Evolutionary conservation across 2,113 vertebrate species (phyloP), one percentile per base, ranked within the genome.

Genomic region (Atractosteus spatula): DNA sequence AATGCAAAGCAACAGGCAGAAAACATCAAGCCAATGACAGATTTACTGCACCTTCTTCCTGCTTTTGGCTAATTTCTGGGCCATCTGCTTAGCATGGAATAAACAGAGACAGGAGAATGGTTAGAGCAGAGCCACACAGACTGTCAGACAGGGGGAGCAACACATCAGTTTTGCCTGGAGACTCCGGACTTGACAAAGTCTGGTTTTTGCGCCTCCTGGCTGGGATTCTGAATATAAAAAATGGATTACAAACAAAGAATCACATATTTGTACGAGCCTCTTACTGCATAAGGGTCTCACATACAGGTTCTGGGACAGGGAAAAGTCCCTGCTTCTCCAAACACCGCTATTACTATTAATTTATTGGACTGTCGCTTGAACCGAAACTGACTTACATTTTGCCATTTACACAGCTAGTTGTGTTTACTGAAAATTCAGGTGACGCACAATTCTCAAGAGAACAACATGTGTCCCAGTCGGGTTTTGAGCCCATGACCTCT

Each of bases 51-150:
- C 96, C 96, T 98, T 97, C 94, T 97, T 98, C 88, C 89, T 96
- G 96, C 91, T 97, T 93, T 97, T 96, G 92, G 95, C 94, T 93
- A 96, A 93, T 96, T 98, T 98, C 95, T 98, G 96, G 90, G 96
- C 96, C 92, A 94, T 96, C 96, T 98, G 96, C 90, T 93, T 93
- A 80, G 94, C 93, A 94, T 95, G 94, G 86, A 95, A 97, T 79
- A 96, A 94, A 95, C 89, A 97, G 83, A 95, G 80, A 97, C 82
- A 95, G 91, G 92, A 96, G 90, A 94, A 95, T 66, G 77, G 94
- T 97, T 95, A 96, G 92, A 92, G 78, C 81, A 89, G 84, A 73
- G 82, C 54, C 78, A 71, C 69, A 79, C 47, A 76, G 71, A 63
- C 11, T 59, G 45, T 77, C 62, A 67, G 43, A 68, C 16, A 68